Evolutionary conservation across 2,888 invertebrate genomes (phyloP), one percentile per base, ranked within the genome.

Genomic region (Cantharis nigra): DNA sequence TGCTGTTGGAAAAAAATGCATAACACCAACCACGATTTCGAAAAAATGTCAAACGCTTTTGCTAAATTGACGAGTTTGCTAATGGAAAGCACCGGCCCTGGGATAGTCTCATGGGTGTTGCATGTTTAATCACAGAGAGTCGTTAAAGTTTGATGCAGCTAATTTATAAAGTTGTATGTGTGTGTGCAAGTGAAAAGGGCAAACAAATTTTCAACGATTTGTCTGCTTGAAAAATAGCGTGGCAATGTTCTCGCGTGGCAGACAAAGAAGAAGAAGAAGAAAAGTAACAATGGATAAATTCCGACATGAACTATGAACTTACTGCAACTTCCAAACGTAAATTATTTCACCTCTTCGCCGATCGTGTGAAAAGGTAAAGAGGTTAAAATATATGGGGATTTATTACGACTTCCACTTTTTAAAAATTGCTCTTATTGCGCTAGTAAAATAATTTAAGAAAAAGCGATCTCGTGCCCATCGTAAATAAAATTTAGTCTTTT

Each of bases 191-290:
- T n/a, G 49, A 49, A 49, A 49, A 49, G 49, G 49, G 49, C n/a
- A n/a, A 49, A 49, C 13, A 49, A 49, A 49, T 49, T 49, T 49
- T 49, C 49, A 63, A 83, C 83, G 79, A 85, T 85, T 86, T 85
- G 85, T 85, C 84, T 84, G 81, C 81, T 77, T 81, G 83, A 85
- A 85, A 86, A 85, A 85, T 85, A 84, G 83, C 83, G 84, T 80
- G 81, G 84, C 84, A 85, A 86, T 86, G 83, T 84, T 84, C 85
- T 84, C 79, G 73, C 81, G 77, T 83, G 84, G 84, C 85, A 84
- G 74, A 76, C 74, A 78, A 80, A 81, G 80, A 76, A 73, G 72
- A 80, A 81, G 80, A 76, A 73, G 72, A 75, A 76, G 81, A 80
- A 84, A 81, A 83, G 79, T 81, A 83, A 74, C 81, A 83, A 84